These are phyloP conservation scores for Danio kyathit DNA, from an alignment of 2,797 vertebrate genomes.

Conservation along the genomic window DNA sequence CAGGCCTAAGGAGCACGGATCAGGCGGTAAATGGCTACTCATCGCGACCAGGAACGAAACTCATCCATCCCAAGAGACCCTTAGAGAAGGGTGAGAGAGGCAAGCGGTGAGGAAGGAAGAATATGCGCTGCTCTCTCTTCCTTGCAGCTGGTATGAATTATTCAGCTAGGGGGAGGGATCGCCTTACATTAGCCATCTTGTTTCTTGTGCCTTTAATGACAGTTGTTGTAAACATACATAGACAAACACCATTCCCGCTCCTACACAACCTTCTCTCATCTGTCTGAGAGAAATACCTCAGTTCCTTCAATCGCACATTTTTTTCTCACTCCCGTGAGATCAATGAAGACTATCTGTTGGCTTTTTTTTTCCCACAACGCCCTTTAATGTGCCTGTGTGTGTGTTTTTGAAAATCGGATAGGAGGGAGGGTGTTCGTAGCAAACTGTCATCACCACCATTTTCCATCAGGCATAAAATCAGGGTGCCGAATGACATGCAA, in stretches of 20 bases:
- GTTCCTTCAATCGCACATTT: slow-evolving; percentile 55
- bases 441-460: slow-evolving; percentile 43
- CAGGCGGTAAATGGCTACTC: slow-evolving; percentile 83
- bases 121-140: slow-evolving; percentile 83
- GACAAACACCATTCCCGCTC: slow-evolving; percentile 81
- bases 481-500: slow-evolving; percentile 60
- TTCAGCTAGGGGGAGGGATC: slow-evolving; percentile 85
- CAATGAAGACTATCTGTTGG: background rate
- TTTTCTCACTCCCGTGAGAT: slow-evolving; percentile 36
- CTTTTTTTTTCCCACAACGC: background rate
- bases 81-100: slow-evolving; percentile 81
- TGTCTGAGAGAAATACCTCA: slow-evolving; percentile 70
- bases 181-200: slow-evolving; percentile 89
- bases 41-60: slow-evolving; percentile 82
- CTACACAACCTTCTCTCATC: slow-evolving; percentile 67
- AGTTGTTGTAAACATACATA: slow-evolving; percentile 92
- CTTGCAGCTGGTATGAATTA: slow-evolving; percentile 86
- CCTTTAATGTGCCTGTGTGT: slow-evolving; percentile 36
- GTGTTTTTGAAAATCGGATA: slow-evolving; percentile 35
- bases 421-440: slow-evolving; percentile 18
- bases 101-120: slow-evolving; percentile 82
- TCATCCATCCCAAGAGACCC: slow-evolving; percentile 85
- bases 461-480: slow-evolving; percentile 50
- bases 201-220: slow-evolving; percentile 89
- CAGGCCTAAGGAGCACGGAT: slow-evolving; percentile 81